Conservation (phyloP, 2,888 invertebrate genomes). For the Melinopterus prodromus region DNA sequence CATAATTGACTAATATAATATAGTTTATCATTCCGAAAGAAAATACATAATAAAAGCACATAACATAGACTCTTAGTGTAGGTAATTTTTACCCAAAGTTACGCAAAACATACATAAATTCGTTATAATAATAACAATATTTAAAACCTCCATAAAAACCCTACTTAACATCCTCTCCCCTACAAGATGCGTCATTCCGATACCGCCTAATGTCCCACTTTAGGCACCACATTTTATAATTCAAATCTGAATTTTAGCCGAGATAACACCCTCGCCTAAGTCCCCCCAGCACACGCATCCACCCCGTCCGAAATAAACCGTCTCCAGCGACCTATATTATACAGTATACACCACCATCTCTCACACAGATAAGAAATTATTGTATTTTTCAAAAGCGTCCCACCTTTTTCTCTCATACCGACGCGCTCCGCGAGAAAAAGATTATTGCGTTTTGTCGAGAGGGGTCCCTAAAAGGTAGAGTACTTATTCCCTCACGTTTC, state of each 20-base stretch:
- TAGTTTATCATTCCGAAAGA: too few species aligned
- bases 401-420: neutral
- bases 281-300: too few species aligned
- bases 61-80: too few species aligned
- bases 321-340: neutral
- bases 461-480: neutral
- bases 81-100: too few species aligned
- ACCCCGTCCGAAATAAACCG: neutral
- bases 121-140: too few species aligned
- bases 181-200: too few species aligned
- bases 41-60: too few species aligned
- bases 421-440: neutral
- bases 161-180: too few species aligned
- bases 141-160: too few species aligned
- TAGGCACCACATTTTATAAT: neutral
- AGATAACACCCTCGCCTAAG: neutral
- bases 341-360: neutral
- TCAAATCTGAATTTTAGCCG: neutral
- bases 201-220: neutral
- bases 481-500: slow-evolving; percentile 4
- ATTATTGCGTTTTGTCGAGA: neutral
- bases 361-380: neutral
- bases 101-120: too few species aligned
- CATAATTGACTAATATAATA: too few species aligned
- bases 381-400: neutral